Evolutionary conservation across 2,113 vertebrate species (phyloP).

Genomic region (Trinectes maculatus): DNA sequence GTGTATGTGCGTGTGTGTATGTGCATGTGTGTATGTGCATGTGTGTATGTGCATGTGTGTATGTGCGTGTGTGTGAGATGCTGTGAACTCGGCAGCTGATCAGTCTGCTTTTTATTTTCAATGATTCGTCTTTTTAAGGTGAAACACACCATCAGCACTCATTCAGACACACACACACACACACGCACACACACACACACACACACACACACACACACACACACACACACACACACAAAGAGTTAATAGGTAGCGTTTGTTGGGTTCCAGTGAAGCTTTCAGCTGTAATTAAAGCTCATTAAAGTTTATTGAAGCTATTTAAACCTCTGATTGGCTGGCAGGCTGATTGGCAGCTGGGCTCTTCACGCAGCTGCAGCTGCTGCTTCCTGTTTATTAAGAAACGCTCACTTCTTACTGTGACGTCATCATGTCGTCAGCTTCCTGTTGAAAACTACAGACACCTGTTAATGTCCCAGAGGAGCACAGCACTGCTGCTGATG

Average conservation of each 20-base stretch:
- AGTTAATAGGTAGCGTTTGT: background rate
- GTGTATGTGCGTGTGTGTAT: background rate
- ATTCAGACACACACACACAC: conserved; percentile 5
- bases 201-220: conserved; percentile 1
- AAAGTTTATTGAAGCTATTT: conserved; percentile 49
- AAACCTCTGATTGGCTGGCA: conserved; percentile 48
- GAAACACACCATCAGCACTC: conserved; percentile 7
- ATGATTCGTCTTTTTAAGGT: conserved; percentile 31
- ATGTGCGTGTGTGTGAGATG: no score
- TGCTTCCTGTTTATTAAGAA: conserved; percentile 52
- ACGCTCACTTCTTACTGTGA: background rate
- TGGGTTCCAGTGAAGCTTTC: conserved; percentile 62
- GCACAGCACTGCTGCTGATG: background rate
- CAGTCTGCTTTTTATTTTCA: conserved; percentile 24
- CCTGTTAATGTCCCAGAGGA: conserved; percentile 36
- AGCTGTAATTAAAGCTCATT: conserved; percentile 60
- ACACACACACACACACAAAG: no score
- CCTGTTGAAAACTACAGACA: conserved; percentile 25
- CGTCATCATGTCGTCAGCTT: conserved; percentile 6
- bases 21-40: background rate
- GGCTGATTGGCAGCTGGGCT: conserved; percentile 10
- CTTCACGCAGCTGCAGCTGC: conserved; percentile 43
- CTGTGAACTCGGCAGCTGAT: conserved; percentile 8
- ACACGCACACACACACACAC: background rate
- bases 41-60: background rate